These are phyloP conservation scores for Lasioglossum baleicum DNA, from an alignment of 1,140 invertebrate genomes.

Conservation along the genomic window DNA sequence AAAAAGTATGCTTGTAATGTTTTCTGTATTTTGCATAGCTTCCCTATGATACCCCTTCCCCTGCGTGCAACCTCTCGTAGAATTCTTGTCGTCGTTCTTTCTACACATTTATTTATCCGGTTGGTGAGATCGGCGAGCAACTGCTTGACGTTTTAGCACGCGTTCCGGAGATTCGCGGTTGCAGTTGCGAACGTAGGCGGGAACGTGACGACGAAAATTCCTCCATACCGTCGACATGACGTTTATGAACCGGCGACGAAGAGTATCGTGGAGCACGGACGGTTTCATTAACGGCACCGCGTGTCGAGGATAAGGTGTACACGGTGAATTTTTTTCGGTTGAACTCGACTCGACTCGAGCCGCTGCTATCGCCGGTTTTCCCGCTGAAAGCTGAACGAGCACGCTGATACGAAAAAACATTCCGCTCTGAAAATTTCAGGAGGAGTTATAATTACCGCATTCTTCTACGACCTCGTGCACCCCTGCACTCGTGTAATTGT, in stretches of 20 bases:
- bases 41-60: too few species aligned
- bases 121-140: too few species aligned
- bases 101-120: neutral
- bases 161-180: neutral
- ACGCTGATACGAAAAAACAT: conserved; percentile 2
- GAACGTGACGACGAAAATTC: conserved; percentile 23
- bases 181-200: neutral
- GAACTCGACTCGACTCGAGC: neutral
- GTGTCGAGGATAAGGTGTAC: neutral
- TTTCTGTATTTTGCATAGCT: too few species aligned
- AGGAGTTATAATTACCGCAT: conserved; percentile 25
- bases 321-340: conserved; percentile 5
- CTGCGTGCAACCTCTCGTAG: too few species aligned
- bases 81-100: too few species aligned
- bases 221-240: conserved; percentile 12
- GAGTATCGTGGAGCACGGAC: conserved; percentile 17
- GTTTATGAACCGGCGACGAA: conserved; percentile 33
- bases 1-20: too few species aligned
- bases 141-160: neutral
- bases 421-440: neutral
- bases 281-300: conserved; percentile 7
- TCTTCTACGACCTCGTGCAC: neutral
- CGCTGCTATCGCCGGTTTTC: neutral
- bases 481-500: neutral
- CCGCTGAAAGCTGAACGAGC: conserved; percentile 5